Evolutionary conservation across 2,113 vertebrate species (phyloP).

Genomic region (Zootoca vivipara): DNA sequence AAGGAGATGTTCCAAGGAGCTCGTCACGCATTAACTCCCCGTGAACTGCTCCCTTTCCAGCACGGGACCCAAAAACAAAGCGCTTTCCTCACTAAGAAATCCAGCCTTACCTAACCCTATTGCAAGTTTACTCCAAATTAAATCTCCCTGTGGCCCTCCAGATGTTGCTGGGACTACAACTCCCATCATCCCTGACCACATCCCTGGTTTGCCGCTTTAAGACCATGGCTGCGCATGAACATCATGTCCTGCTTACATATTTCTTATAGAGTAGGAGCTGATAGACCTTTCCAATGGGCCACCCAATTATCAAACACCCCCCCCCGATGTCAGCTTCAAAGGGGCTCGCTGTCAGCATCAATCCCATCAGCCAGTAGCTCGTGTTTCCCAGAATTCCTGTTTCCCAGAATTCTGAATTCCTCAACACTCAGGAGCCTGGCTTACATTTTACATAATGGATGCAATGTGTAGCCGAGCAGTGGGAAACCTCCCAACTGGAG

Average conservation of each 20-base stretch:
- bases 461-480: no score
- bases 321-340: no score
- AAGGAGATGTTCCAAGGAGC: neutral
- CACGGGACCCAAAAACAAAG: neutral
- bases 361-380: neutral
- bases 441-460: no score
- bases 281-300: no score
- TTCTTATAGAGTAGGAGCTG: no score
- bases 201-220: neutral
- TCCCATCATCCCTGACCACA: neutral
- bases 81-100: neutral
- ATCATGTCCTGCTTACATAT: no score
- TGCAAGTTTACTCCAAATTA: neutral
- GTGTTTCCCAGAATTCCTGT: neutral
- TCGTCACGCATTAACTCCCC: neutral
- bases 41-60: neutral
- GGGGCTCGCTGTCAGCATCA: no score
- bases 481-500: no score
- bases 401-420: no score
- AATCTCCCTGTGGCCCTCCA: neutral
- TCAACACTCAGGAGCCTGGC: no score
- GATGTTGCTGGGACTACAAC: neutral
- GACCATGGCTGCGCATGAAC: no score
- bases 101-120: neutral
- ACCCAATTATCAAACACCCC: no score